These are phyloP conservation scores for Eupithecia tripunctaria DNA, from an alignment of 2,888 invertebrate species.

Conservation along the genomic window DNA sequence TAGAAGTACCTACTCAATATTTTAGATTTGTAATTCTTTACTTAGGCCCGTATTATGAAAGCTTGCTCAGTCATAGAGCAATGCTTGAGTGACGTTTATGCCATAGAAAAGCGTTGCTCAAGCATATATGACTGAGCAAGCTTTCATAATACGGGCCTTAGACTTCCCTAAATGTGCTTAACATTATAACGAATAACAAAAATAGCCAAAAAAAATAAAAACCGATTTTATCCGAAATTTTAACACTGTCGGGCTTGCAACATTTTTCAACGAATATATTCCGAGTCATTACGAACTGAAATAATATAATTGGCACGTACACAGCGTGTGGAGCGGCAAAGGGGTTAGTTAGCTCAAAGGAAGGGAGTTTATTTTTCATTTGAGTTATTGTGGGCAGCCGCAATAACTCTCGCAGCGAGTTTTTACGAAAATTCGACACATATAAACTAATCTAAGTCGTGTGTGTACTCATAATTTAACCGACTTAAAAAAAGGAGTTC, in stretches of 20 bases:
- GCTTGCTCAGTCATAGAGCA: too few relatives aligned
- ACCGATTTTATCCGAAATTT: not conserved
- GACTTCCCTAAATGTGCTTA: too few relatives aligned
- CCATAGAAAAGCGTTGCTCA: too few relatives aligned
- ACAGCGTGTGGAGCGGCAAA: slow-evolving; percentile 7
- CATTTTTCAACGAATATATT: slow-evolving; percentile 7
- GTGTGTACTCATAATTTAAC: not conserved
- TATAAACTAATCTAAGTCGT: not conserved
- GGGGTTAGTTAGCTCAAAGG: slow-evolving; percentile 39
- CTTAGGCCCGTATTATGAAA: too few relatives aligned
- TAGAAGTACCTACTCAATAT: too few relatives aligned
- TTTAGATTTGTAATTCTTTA: too few relatives aligned
- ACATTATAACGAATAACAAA: too few relatives aligned
- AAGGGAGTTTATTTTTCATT: slow-evolving; percentile 34
- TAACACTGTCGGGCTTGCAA: not conserved
- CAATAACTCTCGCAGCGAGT: not conserved
- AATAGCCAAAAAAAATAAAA: not conserved
- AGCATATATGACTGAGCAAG: too few relatives aligned
- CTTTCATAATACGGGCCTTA: too few relatives aligned
- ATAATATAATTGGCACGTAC: slow-evolving; percentile 27
- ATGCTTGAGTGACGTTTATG: too few relatives aligned
- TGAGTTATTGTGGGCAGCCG: slow-evolving; percentile 35
- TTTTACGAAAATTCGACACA: not conserved
- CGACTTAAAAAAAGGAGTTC: too few relatives aligned
- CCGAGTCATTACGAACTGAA: slow-evolving; percentile 16